These are phyloP conservation scores for Pelodiscus sinensis DNA, from an alignment of 2,113 vertebrate species.

Conservation along the genomic window DNA sequence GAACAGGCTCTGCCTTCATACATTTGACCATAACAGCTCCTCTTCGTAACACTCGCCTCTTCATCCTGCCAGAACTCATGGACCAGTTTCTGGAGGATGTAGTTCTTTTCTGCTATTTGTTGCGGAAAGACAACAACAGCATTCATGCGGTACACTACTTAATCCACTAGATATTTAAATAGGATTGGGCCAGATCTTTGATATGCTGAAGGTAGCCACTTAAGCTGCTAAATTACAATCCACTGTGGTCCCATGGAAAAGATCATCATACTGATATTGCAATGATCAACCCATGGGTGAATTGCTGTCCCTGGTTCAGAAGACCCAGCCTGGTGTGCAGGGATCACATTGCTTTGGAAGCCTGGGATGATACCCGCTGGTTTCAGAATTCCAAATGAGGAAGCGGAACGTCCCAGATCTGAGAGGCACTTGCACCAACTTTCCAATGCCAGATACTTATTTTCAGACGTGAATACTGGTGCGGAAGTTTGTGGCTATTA, in stretches of 20 bases:
- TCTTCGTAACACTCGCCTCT: background rate
- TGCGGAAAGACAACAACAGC: background rate
- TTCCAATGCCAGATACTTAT: background rate
- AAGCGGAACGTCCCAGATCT: background rate
- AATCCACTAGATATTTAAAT: background rate
- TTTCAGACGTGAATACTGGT: background rate
- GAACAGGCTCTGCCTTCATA: background rate
- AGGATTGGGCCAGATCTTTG: background rate
- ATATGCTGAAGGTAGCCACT: background rate
- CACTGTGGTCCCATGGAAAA: background rate
- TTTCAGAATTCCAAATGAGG: background rate
- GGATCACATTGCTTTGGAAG: background rate
- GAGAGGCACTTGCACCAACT: background rate
- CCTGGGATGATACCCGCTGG: background rate
- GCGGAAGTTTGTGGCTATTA: background rate
- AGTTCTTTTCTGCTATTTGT: background rate
- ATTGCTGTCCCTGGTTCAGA: background rate
- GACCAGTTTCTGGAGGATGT: background rate
- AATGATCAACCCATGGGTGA: background rate
- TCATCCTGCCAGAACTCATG: background rate
- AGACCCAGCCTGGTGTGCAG: background rate
- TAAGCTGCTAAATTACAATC: background rate
- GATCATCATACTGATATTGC: background rate
- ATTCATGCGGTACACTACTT: background rate
- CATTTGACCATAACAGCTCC: background rate